Base-by-base conservation (phyloP, 2,888 invertebrate genomes). In the Andrena praecox region DNA sequence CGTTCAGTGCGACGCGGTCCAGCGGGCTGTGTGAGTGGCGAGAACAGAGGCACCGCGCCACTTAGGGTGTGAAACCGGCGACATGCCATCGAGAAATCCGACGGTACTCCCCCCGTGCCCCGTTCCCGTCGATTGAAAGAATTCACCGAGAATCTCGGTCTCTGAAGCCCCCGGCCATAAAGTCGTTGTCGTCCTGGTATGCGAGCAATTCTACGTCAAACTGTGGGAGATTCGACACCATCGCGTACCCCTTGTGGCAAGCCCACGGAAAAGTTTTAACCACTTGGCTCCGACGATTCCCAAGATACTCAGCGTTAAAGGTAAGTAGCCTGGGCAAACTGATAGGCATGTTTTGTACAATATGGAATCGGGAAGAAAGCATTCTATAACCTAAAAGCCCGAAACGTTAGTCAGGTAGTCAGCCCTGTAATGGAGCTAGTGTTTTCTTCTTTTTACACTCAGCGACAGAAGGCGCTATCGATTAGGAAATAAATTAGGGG, bases 51-150 rank as follows among this genome's bases (percentile, higher is more conserved):
- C 90, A 84, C 84, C 91, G 92, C 91, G 91, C 91, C 91, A 92
- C 92, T 92, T 92, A 91, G 92, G 91, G 92, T 92, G 92, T 91
- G 92, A 92, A 91, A 91, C 89, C 85, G 89, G 89, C 90, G 91
- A 92, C 91, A 89, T 90, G 90, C 91, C 90, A 91, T 91, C 90
- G 85, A 89, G 82, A 88, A 86, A 84, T 86, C 79, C 87, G 71
- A 80, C 33, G 79, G 67, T 50, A 12, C n/a, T 42, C 59, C 33
- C 77, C 50, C 42, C 48, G 59, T 2, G 52, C 24, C 60, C 10
- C 1, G 29, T 10, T 59, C 42, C 59, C 56, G 70, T 56, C 72
- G 70, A 80, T 85, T 84, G 84, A 80, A 81, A 87, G 86, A 85
- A 89, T 89, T 87, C 85, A 85, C 82, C 84, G 85, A 75, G 86